Evolutionary conservation across 2,797 vertebrate species (phyloP), one percentile per base, ranked within the genome.

Genomic region (Trematomus bernacchii): DNA sequence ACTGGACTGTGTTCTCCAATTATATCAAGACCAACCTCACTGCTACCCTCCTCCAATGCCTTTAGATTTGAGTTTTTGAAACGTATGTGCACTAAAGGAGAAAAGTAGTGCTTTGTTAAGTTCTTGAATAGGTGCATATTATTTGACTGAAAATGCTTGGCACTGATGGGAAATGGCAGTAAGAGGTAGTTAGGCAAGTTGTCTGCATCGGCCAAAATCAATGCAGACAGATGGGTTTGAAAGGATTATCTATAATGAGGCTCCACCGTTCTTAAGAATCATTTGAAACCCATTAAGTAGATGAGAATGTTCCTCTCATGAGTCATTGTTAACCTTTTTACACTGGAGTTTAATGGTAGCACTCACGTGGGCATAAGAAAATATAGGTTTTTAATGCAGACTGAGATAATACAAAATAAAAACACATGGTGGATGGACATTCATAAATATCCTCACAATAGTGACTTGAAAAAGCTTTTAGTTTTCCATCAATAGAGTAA

Each of bases 21-120:
- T 90, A 85, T 61, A 80, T 72, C 48, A 53, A 82, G 72, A 72
- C 54, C 4, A 6, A 60, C 62, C 40, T 74, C 61, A 42, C 11
- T 10, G 42, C 37, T 15, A 14, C 23, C 21, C 16, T 82, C 57
- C 54, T 27, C 57, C 33, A 3, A 63, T 71, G 66, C 55, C 30
- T 63, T 63, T 57, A 66, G 84, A 76, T 43, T 79, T 66, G 73
- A 73, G 53, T 62, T 62, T 60, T 33, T 51, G n/a, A 23, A 68
- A 55, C 44, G 62, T 77, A 16, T 60, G n/a, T 52, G 44, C 9
- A 37, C 33, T 48, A 21, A 73, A 69, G 16, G 72, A 60, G 2
- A 55, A 54, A 60, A 55, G 57, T 54, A 10, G 27, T 54, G n/a
- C n/a, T 67, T 30, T 23, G 16, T 19, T 3, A 63, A 65, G 40